These are phyloP conservation scores for Tetragonula carbonaria DNA, from an alignment of 2,888 invertebrate species.

Conservation along the genomic window DNA sequence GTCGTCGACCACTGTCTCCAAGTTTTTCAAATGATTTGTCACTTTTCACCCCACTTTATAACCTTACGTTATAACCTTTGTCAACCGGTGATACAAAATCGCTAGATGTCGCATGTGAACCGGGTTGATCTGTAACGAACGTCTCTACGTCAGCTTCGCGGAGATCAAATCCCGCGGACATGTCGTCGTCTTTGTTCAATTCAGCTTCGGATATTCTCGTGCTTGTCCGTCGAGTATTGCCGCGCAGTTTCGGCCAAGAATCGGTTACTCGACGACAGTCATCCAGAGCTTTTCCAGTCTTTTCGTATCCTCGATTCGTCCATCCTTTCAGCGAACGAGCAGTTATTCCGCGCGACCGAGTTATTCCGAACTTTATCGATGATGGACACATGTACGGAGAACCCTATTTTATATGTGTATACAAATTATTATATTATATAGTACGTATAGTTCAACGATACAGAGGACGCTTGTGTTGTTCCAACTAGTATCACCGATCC, in stretches of 20 bases:
- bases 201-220: constrained; percentile 58
- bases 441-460: not conserved
- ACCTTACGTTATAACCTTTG: constrained; percentile 9
- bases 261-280: constrained; percentile 66
- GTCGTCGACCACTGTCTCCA: not conserved
- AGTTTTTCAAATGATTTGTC: not conserved
- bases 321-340: constrained; percentile 43
- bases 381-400: constrained; percentile 17
- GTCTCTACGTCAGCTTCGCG: constrained; percentile 41
- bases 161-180: constrained; percentile 75
- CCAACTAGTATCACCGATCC: not conserved
- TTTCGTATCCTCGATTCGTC: constrained; percentile 35
- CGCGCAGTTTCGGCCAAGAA: constrained; percentile 61
- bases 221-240: constrained; percentile 41
- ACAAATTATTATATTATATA: not conserved
- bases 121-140: constrained; percentile 17
- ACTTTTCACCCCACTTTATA: constrained; percentile 2
- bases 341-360: constrained; percentile 50
- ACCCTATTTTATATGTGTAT: not conserved
- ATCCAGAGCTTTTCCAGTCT: constrained; percentile 56
- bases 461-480: not conserved
- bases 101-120: not conserved
- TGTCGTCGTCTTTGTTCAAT: constrained; percentile 63
- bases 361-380: constrained; percentile 49
- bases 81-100: not conserved